Percentiles rank a stretch among this genome's conserved stretches.
Conservation (phyloP, 2,888 invertebrate genomes). For the Drosophila kambysellisi region DNA sequence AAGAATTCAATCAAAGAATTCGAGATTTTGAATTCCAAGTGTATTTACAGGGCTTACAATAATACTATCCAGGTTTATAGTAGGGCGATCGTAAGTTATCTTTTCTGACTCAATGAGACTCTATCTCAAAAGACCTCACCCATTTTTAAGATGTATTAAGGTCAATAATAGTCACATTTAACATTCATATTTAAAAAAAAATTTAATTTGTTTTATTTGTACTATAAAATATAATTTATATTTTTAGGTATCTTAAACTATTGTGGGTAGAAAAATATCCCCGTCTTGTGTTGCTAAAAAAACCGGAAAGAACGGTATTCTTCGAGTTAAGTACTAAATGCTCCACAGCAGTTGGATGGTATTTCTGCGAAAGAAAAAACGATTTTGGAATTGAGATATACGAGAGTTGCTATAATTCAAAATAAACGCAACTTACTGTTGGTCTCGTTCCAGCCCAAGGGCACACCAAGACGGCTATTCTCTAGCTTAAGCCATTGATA, state of each 20-base stretch:
- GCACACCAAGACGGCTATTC: slow-evolving; percentile 88
- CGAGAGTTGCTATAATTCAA: background rate
- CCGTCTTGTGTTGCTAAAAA: background rate
- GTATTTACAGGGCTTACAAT: background rate
- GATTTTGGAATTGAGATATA: background rate
- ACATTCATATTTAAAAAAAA: too few relatives aligned
- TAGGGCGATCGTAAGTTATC: background rate
- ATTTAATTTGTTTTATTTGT: background rate
- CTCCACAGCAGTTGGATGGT: slow-evolving; percentile 64
- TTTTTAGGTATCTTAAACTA: background rate
- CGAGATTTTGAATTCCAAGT: background rate
- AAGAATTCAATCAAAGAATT: background rate
- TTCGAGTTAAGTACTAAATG: slow-evolving; percentile 57
- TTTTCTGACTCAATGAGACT: background rate
- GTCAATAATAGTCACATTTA: background rate
- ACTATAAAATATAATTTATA: background rate
- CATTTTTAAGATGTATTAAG: background rate
- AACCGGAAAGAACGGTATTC: background rate
- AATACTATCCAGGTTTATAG: background rate
- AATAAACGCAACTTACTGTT: slow-evolving; percentile 73
- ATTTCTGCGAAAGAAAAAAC: slow-evolving; percentile 70
- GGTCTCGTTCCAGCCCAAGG: slow-evolving; percentile 87
- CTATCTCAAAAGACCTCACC: background rate
- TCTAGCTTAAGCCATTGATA: slow-evolving; percentile 90
- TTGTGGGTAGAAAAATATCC: background rate